Conservation (phyloP, 2,113 vertebrate genomes). For the Tiliqua scincoides region DNA sequence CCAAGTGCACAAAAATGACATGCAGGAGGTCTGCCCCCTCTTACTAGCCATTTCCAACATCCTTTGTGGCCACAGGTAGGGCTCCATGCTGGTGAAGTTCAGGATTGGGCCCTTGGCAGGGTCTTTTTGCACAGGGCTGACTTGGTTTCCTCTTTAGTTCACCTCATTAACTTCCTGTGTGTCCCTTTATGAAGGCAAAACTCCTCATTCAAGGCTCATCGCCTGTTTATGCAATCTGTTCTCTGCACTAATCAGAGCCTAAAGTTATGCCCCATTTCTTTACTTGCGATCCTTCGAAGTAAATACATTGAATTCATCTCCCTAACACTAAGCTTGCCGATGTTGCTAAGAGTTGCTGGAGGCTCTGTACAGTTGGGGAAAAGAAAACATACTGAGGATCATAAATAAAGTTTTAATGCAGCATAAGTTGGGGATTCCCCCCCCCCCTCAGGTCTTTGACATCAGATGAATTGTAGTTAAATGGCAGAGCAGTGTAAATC, state of each 20-base stretch:
- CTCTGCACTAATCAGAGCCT: slow-evolving; percentile 61
- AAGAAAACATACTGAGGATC: slow-evolving; percentile 53
- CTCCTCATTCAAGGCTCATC: slow-evolving; percentile 39
- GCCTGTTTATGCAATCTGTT: slow-evolving; percentile 52
- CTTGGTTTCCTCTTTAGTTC: no score
- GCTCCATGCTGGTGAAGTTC: no score
- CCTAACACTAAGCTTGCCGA: slow-evolving; percentile 63
- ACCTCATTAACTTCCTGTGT: slow-evolving; percentile 35
- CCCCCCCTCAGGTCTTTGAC: slow-evolving; percentile 1
- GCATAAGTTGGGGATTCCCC: slow-evolving; percentile 25
- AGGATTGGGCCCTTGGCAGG: no score
- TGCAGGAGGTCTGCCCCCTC: no score
- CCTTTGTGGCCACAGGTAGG: no score
- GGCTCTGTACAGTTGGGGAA: slow-evolving; percentile 54
- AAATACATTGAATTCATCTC: slow-evolving; percentile 62
- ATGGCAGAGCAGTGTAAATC: slow-evolving; percentile 29
- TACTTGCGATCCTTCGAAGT: slow-evolving; percentile 6
- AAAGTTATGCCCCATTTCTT: slow-evolving; percentile 65
- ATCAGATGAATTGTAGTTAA: not conserved
- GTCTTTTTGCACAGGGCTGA: no score
- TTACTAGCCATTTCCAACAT: no score
- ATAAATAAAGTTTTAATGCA: slow-evolving; percentile 53
- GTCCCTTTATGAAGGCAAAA: slow-evolving; percentile 42
- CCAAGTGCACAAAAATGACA: no score
- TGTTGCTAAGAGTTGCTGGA: slow-evolving; percentile 59